These are phyloP conservation scores for Notospermus geniculatus DNA, from an alignment of 1,140 invertebrate species.

Conservation along the genomic window DNA sequence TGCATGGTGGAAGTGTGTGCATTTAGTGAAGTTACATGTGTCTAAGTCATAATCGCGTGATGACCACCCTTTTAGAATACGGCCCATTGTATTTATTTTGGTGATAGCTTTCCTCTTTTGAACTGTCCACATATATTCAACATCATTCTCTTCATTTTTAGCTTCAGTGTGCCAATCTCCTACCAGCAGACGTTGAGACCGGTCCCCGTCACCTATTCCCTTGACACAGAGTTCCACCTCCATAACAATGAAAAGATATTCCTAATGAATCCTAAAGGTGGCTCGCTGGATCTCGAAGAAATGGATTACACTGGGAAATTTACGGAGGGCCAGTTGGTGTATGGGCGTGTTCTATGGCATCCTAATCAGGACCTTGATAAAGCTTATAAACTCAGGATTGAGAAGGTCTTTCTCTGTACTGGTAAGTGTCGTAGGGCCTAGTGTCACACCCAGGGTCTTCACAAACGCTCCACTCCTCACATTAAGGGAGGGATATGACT, in stretches of 20 bases:
- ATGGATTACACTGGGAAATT: conserved; percentile 48
- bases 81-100: too few relatives aligned
- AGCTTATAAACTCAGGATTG: conserved; percentile 54
- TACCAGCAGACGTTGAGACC: conserved; percentile 58
- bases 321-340: conserved; percentile 49
- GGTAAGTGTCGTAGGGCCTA: too few relatives aligned
- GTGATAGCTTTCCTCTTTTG: too few relatives aligned
- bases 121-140: too few relatives aligned
- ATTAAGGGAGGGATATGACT: background rate
- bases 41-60: too few relatives aligned
- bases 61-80: too few relatives aligned
- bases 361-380: conserved; percentile 55
- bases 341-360: conserved; percentile 59
- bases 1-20: too few relatives aligned
- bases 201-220: conserved; percentile 56
- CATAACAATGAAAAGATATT: conserved; percentile 54
- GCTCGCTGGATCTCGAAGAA: conserved; percentile 39
- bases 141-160: conserved; percentile 20
- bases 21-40: too few relatives aligned
- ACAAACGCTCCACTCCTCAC: background rate
- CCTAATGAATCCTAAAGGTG: conserved; percentile 43
- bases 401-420: conserved; percentile 58
- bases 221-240: conserved; percentile 59
- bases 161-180: conserved; percentile 56
- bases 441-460: too few relatives aligned